Conservation (phyloP, 2,888 invertebrate genomes). For the Andrena trimmerana region DNA sequence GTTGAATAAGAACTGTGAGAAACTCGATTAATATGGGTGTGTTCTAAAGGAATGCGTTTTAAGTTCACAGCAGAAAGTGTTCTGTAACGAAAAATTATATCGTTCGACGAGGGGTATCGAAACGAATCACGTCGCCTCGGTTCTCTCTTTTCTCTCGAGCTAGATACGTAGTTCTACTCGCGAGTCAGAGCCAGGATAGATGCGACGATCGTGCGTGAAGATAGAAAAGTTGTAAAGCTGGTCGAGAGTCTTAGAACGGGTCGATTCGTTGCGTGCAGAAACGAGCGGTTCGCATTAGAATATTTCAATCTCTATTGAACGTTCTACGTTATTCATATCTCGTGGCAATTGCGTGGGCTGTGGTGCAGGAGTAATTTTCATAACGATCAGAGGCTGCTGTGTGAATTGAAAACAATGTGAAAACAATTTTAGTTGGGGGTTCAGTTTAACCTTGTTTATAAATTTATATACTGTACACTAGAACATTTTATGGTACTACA, state of each 20-base stretch:
- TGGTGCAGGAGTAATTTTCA: constrained; percentile 36
- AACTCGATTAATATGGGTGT: constrained; percentile 14
- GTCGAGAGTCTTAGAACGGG: constrained; percentile 43
- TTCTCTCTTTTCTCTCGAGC: constrained; percentile 47
- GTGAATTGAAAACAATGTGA: neutral
- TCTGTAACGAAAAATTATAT: constrained; percentile 5
- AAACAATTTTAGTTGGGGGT: neutral
- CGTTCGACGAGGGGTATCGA: constrained; percentile 41
- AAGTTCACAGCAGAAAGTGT: constrained; percentile 3
- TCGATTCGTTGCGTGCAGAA: constrained; percentile 61
- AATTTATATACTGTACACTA: too few relatives aligned
- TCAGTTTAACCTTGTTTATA: too few relatives aligned
- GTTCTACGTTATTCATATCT: constrained; percentile 40
- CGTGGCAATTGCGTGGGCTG: constrained; percentile 25
- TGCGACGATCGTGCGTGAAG: constrained; percentile 73
- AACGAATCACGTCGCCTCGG: constrained; percentile 40
- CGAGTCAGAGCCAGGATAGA: constrained; percentile 46
- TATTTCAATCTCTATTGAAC: constrained; percentile 58
- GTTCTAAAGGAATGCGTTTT: neutral
- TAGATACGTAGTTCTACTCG: constrained; percentile 43
- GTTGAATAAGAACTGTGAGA: neutral
- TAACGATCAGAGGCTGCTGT: constrained; percentile 1
- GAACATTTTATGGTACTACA: too few relatives aligned
- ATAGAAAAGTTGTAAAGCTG: constrained; percentile 67
- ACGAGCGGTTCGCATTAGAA: constrained; percentile 50